Conservation (phyloP, 2,113 vertebrate species). For the Cyanistes caeruleus region DNA sequence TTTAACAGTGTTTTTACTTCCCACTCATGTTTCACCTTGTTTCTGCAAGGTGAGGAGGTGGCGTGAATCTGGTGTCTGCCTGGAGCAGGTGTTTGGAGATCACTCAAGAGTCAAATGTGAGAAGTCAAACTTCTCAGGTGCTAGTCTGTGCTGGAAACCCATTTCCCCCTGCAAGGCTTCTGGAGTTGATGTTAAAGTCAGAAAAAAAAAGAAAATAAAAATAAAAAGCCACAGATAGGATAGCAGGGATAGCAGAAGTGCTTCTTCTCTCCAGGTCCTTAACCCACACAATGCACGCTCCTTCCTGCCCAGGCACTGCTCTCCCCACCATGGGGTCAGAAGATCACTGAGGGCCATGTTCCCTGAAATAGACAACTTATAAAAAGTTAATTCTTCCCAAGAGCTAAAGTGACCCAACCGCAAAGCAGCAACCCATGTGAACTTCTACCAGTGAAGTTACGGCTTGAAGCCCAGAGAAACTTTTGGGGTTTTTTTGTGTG, state of each 20-base stretch:
- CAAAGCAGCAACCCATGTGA: background rate
- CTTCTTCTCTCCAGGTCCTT: too few relatives aligned
- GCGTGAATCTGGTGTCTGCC: background rate
- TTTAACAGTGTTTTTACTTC: background rate
- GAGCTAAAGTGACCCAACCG: background rate
- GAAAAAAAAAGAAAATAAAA: too few relatives aligned
- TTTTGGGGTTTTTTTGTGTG: rapidly evolving
- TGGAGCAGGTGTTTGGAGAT: background rate
- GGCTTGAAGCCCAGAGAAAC: background rate
- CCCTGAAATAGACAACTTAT: background rate
- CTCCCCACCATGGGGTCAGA: background rate
- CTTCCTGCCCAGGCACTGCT: background rate
- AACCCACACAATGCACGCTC: rapidly evolving
- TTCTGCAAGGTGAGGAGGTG: background rate
- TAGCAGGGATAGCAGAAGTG: background rate
- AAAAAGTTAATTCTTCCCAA: background rate
- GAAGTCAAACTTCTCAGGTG: background rate
- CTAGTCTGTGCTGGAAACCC: background rate
- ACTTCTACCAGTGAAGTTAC: background rate
- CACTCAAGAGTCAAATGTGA: background rate
- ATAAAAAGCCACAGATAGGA: background rate
- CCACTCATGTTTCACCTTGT: background rate
- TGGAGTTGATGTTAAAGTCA: too few relatives aligned
- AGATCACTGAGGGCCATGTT: background rate
- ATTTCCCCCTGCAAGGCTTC: background rate